Percentiles rank a stretch among this genome's conserved stretches.
Conservation (phyloP, 2,797 vertebrate genomes). For the Enteromius viviparus region DNA sequence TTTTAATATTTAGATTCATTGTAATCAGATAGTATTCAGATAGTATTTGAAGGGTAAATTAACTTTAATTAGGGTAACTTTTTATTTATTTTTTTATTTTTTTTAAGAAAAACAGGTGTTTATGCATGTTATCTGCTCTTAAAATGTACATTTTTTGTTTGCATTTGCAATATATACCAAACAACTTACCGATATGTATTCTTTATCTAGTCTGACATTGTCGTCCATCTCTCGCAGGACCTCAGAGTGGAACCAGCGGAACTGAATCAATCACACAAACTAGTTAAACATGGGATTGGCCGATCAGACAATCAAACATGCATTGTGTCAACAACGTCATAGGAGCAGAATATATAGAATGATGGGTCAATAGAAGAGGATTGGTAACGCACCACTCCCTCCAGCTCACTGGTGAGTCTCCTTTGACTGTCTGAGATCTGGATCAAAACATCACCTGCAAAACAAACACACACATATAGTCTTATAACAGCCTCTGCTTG, state of each 20-base stretch:
- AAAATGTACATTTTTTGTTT: neutral
- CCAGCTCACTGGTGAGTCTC: constrained; percentile 83
- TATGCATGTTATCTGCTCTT: neutral
- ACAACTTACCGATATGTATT: constrained; percentile 87
- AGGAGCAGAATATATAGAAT: neutral
- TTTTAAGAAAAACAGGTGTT: neutral
- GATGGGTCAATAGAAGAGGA: neutral
- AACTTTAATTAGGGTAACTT: neutral
- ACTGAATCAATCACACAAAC: constrained; percentile 72
- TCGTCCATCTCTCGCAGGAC: constrained; percentile 90
- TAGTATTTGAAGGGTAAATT: too few relatives aligned
- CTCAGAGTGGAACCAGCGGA: constrained; percentile 84
- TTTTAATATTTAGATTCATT: neutral
- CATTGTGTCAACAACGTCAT: neutral
- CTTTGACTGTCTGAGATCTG: constrained; percentile 89
- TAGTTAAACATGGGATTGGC: constrained; percentile 9
- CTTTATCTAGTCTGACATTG: constrained; percentile 86
- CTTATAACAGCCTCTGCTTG: constrained; percentile 1
- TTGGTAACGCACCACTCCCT: constrained; percentile 83
- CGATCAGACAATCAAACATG: neutral
- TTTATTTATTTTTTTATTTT: neutral
- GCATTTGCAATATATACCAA: neutral
- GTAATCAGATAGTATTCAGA: neutral
- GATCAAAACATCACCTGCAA: constrained; percentile 87
- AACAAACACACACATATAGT: constrained; percentile 4